A percentile compares a stretch with the other conserved stretches of the same genome.
Conservation (phyloP, 2,888 invertebrate genomes). For the Orthosia gothica region DNA sequence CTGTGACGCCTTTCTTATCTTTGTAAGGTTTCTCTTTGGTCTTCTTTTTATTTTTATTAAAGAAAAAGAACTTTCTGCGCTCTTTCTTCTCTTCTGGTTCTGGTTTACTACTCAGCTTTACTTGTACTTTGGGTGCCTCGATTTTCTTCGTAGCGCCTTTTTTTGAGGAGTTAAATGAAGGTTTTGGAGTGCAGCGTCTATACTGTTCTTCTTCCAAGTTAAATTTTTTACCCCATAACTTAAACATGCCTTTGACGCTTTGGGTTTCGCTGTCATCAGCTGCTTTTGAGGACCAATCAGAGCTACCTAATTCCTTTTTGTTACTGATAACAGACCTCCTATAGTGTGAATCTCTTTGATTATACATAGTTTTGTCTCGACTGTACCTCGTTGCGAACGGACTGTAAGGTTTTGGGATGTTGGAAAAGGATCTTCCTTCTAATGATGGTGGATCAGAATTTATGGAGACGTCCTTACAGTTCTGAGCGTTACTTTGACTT, state of each 20-base stretch:
- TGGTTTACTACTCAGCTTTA: slow-evolving; percentile 46
- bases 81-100: slow-evolving; percentile 76
- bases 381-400: slow-evolving; percentile 57
- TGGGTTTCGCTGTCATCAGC: slow-evolving; percentile 74
- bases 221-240: slow-evolving; percentile 84
- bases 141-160: slow-evolving; percentile 58
- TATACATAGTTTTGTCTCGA: slow-evolving; percentile 54
- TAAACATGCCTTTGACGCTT: slow-evolving; percentile 84
- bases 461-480: slow-evolving; percentile 81
- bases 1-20: slow-evolving; percentile 78
- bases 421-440: slow-evolving; percentile 79
- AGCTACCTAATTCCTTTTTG: slow-evolving; percentile 63
- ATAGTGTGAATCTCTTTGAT: slow-evolving; percentile 53
- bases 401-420: slow-evolving; percentile 72
- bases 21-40: slow-evolving; percentile 71
- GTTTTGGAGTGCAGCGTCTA: slow-evolving; percentile 60
- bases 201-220: slow-evolving; percentile 78
- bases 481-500: slow-evolving; percentile 68
- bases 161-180: slow-evolving; percentile 59
- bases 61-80: slow-evolving; percentile 77
- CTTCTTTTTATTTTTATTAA: slow-evolving; percentile 82
- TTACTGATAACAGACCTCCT: slow-evolving; percentile 55
- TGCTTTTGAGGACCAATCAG: slow-evolving; percentile 62
- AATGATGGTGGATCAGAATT: slow-evolving; percentile 84
- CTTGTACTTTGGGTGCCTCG: slow-evolving; percentile 28